phyloP scores from a whole-genome alignment of 2,888 invertebrate species.

The Allacma fusca region DNA sequence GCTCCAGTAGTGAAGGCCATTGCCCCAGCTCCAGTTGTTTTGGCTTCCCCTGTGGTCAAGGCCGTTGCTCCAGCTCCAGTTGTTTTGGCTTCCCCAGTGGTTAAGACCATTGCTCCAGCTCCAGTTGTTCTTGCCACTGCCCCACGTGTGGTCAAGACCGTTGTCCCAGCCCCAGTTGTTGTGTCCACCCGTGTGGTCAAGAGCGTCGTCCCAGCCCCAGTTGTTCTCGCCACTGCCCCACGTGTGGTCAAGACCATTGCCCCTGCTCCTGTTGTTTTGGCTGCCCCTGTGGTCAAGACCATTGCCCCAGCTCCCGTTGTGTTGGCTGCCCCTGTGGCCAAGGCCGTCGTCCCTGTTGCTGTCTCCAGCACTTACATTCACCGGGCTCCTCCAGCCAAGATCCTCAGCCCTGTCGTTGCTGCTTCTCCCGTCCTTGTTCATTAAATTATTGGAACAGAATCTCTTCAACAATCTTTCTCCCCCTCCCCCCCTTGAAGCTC shows the following conservation, averaged over 20 bases:
- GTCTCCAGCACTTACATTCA: background rate
- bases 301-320: slow-evolving; percentile 8
- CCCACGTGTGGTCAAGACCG: background rate
- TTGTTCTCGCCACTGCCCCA: background rate
- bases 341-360: slow-evolving; percentile 10
- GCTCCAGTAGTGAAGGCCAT: background rate
- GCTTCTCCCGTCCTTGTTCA: background rate
- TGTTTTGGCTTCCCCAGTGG: background rate
- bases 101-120: background rate
- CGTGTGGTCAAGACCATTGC: slow-evolving; percentile 16
- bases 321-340: slow-evolving; percentile 22
- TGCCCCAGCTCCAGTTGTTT: background rate
- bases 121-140: slow-evolving; percentile 4
- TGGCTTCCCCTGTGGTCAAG: background rate
- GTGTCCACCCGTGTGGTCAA: background rate
- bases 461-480: too few relatives aligned
- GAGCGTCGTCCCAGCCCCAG: slow-evolving; percentile 9
- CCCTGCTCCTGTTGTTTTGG: slow-evolving; percentile 24
- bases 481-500: background rate
- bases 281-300: background rate
- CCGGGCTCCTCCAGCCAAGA: slow-evolving; percentile 22
- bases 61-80: background rate
- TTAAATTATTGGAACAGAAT: too few relatives aligned
- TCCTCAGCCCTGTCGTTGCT: slow-evolving; percentile 1
- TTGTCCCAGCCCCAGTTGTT: too few relatives aligned